Conservation (phyloP, 2,113 vertebrate species). For the Orientallactaga bullata region DNA sequence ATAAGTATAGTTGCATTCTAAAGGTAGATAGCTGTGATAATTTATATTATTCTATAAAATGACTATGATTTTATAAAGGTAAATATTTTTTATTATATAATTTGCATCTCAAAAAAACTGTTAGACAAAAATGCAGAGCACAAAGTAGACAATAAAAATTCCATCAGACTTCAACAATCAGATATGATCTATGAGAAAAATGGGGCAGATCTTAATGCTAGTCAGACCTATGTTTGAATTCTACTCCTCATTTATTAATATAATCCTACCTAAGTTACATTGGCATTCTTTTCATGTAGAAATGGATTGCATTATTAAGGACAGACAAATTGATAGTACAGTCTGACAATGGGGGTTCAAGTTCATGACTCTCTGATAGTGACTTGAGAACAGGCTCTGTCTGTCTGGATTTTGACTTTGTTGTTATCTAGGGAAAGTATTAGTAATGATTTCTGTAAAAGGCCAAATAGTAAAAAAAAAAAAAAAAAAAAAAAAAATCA, state of each 20-base stretch:
- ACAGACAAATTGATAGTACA: not conserved
- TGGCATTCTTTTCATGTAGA: not conserved
- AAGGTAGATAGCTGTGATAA: not conserved
- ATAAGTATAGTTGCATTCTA: not conserved
- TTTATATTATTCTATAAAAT: not conserved
- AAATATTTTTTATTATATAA: not conserved
- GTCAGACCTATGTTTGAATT: not conserved
- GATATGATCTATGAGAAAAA: not conserved
- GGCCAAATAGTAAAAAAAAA: not conserved
- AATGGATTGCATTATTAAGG: not conserved
- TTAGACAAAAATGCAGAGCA: not conserved
- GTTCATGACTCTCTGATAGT: not conserved
- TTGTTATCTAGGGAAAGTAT: not conserved
- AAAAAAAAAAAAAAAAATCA: no score
- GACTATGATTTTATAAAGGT: not conserved
- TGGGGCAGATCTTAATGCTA: not conserved
- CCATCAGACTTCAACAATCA: not conserved
- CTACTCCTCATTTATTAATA: not conserved
- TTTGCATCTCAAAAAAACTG: not conserved
- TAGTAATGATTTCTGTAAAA: not conserved
- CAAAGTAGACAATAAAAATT: constrained; percentile 19
- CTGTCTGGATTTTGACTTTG: not conserved
- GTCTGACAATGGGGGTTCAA: not conserved
- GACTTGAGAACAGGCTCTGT: not conserved
- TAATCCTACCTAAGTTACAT: not conserved